Base-by-base conservation (phyloP, 2,888 invertebrate species). In the Eutolmus rufibarbis region DNA sequence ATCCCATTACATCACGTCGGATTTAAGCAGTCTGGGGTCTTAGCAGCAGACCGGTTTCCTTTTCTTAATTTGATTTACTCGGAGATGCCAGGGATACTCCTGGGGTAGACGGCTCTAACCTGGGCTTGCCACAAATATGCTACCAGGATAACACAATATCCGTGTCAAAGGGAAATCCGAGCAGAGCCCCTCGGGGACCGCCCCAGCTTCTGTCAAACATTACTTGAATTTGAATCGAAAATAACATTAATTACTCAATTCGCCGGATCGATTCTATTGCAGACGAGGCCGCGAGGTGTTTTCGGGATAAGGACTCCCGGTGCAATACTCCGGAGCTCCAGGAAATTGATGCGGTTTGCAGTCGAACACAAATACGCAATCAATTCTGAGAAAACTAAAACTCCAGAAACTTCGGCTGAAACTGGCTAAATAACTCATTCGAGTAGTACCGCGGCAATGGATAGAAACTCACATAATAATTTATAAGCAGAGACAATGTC, bases 1-100 rank as follows among this genome's bases (percentile, higher is more conserved):
- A 77, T 77, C 77, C 77, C 77, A 40, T 19, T 40, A 77, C 77
- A 77, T 77, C 37, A 77, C 34, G 77, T 77, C 40, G 77, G 77
- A 19, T 40, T 77, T 77, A 66, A 66, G 66, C 12, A 66, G 66
- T 77, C 31, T 77, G 77, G 77, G 77, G 77, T 77, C 31, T 77
- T 77, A 31, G 77, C 37, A 40, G 34, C n/a, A 19, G 77, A 77
- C 77, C 34, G 40, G 77, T 77, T 77, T 77, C 66, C 66, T 66
- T 66, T 66, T 28, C 66, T 66, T 66, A 66, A 66, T 66, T 66
- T 66, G 66, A 66, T 66, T 66, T 66, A 66, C 23, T 66, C 28
- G 8, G 19, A 28, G 9, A 66, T 28, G 66, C 66, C 28, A 12
- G 66, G 66, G 66, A 66, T 28, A 3, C 12, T 28, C 28, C 56